Base-by-base conservation (phyloP, 2,113 vertebrate species). In the Pluvialis apricaria region DNA sequence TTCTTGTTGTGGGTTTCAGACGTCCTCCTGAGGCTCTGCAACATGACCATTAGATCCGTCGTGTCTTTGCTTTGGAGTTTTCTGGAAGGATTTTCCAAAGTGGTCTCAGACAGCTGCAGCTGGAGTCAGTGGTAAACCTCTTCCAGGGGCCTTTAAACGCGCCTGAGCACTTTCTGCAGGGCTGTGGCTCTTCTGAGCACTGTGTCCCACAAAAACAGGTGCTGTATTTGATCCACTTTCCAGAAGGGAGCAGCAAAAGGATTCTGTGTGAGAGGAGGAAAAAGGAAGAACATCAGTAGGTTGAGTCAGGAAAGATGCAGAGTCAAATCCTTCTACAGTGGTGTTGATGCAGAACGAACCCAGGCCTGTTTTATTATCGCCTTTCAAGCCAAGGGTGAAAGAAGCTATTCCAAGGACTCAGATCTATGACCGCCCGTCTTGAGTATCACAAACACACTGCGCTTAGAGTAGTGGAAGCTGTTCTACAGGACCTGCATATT, bases 201-300 rank as follows among this genome's bases (percentile, higher is more conserved):
- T 1, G 0, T 20, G 32, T 82, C 78, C 61, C 84, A 69, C 40
- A 42, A 28, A 72, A 91, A 11, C 31, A 36, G 9, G 15, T 54
- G 32, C 49, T 91, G 89, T 94, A 76, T 69, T 96, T 95, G 90
- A 89, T 65, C 34, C 65, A 42, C 44, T 61, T 95, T 85, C 93
- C 92, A 94, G 92, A 96, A 95, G 90, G 40, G 94, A 96, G 84
- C 87, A 94, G 94, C 82, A 91, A 54, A 97, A 95, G 73, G 52
- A 85, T 94, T 95, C 45, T 91, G 34, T 84, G 72, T 40, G 81
- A 88, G 38, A 84, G 52, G 34, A 90, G 28, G 71, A 65, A 80
- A 44, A 6, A 88, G 32, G 44, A 85, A 62, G 38, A 77, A 40
- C 18, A 57, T 40, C 57, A 7, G 10, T 18, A 19, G 34, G 38